These are phyloP conservation scores for Aptenodytes patagonicus DNA, from an alignment of 2,113 vertebrate genomes.

Conservation along the genomic window DNA sequence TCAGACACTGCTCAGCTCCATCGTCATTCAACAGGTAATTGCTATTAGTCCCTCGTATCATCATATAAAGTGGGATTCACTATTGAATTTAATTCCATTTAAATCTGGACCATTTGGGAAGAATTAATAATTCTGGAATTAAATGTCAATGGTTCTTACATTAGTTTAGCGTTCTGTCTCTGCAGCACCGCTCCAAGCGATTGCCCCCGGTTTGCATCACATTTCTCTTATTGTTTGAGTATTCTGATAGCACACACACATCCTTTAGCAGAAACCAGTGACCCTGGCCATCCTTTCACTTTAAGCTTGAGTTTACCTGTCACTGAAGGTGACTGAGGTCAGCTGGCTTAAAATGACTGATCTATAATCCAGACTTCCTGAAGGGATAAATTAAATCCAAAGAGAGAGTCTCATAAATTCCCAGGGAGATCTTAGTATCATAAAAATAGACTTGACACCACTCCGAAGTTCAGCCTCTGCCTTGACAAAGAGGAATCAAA, in stretches of 20 bases:
- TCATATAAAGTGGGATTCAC: not conserved
- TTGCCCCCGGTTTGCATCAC: not conserved
- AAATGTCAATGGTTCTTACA: not conserved
- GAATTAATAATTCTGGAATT: not conserved
- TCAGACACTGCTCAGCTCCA: not conserved
- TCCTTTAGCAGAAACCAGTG: not conserved
- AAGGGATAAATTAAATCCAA: constrained; percentile 19
- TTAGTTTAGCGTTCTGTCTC: not conserved
- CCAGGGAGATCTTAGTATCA: not conserved
- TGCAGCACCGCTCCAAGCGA: not conserved
- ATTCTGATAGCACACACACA: not conserved
- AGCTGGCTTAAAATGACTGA: constrained; percentile 11
- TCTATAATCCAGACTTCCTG: constrained; percentile 1
- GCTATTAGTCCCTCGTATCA: not conserved
- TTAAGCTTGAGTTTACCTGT: constrained; percentile 8
- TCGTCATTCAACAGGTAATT: not conserved
- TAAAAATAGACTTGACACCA: not conserved
- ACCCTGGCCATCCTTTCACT: not conserved
- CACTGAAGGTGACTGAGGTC: not conserved
- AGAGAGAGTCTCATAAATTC: not conserved
- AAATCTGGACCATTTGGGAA: not conserved
- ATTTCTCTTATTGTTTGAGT: not conserved
- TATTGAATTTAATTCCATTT: not conserved
- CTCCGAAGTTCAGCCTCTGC: constrained; percentile 6
- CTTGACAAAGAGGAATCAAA: not conserved